These are phyloP conservation scores for Orbicella faveolata DNA, from an alignment of 64 coral and sea anemone species.

Conservation along the genomic window DNA sequence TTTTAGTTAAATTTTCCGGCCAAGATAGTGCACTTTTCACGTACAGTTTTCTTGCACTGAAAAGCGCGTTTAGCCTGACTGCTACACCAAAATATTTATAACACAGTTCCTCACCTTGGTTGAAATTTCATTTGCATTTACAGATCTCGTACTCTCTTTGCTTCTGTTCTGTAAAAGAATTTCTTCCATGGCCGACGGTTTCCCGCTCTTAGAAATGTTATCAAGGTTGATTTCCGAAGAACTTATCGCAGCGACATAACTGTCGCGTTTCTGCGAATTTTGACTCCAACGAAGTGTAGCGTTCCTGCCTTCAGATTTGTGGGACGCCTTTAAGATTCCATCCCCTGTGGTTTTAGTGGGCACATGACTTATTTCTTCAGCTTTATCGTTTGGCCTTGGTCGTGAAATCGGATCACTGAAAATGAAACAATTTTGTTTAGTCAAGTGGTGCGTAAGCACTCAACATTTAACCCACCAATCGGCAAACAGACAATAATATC, in stretches of 20 bases:
- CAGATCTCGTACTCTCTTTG: not conserved
- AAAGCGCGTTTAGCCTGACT: no score
- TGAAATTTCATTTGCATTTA: not conserved
- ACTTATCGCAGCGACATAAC: conserved; percentile 36
- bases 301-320: not conserved
- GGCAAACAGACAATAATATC: not conserved
- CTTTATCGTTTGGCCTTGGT: not conserved
- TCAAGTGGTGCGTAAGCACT: not conserved
- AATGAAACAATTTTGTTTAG: not conserved
- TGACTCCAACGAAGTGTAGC: conserved; percentile 14
- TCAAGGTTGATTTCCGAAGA: conserved; percentile 3
- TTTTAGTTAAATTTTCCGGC: no score
- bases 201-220: not conserved
- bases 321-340: not conserved
- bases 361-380: not conserved
- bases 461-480: not conserved
- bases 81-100: not conserved
- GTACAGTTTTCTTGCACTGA: no score
- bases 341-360: not conserved
- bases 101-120: not conserved
- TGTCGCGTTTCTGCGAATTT: conserved; percentile 12
- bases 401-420: conserved; percentile 13
- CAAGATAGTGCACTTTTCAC: no score
- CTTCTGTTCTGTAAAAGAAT: conserved; percentile 7
- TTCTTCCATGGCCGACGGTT: conserved; percentile 17